A percentile compares a stretch with the other conserved stretches of the same genome.
These are phyloP conservation scores for Agrotis puta DNA, from an alignment of 2,888 invertebrate genomes.

Conservation along the genomic window DNA sequence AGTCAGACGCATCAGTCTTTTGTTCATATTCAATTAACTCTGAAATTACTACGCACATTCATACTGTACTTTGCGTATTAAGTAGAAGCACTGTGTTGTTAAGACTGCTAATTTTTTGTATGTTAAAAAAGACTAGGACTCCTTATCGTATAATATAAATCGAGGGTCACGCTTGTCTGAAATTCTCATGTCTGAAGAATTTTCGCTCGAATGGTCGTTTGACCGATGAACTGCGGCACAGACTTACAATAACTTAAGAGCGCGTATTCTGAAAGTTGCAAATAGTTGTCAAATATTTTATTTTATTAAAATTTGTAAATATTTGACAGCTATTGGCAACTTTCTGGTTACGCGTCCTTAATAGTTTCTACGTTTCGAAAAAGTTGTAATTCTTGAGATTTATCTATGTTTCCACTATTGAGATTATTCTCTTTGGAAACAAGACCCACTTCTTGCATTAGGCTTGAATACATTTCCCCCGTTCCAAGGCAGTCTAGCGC, in stretches of 20 bases:
- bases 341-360: no score
- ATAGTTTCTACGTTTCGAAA: no score
- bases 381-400: neutral
- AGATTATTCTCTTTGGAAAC: neutral
- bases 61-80: slow-evolving; percentile 5
- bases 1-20: slow-evolving; percentile 24
- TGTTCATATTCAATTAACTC: slow-evolving; percentile 43
- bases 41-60: slow-evolving; percentile 7
- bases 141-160: no score
- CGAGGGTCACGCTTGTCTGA: neutral
- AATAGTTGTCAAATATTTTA: no score
- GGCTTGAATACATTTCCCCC: neutral
- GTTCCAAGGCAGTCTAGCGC: neutral
- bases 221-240: neutral
- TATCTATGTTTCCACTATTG: no score
- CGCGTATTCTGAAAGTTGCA: no score
- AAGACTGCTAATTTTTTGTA: neutral
- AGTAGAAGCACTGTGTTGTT: neutral
- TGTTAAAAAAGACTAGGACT: no score
- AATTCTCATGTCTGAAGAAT: neutral
- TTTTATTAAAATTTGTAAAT: no score
- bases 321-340: no score
- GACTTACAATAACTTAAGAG: no score
- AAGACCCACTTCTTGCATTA: neutral
- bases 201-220: neutral